Conservation (phyloP, 2,888 invertebrate species). For the Protodeltote pygarga region DNA sequence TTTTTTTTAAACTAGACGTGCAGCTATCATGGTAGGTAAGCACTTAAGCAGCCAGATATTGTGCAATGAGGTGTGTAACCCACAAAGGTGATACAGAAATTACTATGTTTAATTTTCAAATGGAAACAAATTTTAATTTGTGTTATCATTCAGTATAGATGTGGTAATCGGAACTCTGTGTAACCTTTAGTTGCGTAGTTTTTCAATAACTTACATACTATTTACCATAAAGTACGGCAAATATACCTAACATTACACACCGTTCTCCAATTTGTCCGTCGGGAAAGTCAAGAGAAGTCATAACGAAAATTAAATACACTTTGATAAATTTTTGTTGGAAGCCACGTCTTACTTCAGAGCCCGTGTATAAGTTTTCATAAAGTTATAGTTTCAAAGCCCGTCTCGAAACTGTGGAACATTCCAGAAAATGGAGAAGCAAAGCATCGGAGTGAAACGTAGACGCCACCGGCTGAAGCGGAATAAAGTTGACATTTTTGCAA, state of each 20-base stretch:
- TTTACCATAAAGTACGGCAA: conserved; percentile 11
- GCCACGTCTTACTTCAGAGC: conserved; percentile 81
- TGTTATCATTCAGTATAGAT: too few species aligned
- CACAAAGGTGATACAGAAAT: too few species aligned
- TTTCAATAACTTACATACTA: conserved; percentile 1
- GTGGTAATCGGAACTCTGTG: too few species aligned
- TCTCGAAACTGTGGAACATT: conserved; percentile 82
- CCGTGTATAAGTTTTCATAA: conserved; percentile 82
- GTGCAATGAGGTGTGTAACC: too few species aligned
- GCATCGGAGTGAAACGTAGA: conserved; percentile 81
- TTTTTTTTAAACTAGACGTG: too few species aligned
- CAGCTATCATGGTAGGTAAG: too few species aligned
- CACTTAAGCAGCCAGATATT: too few species aligned
- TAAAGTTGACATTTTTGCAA: conserved; percentile 87
- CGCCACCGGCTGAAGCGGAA: conserved; percentile 82
- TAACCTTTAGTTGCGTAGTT: neutral
- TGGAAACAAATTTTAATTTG: too few species aligned
- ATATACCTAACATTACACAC: conserved; percentile 10
- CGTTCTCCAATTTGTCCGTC: conserved; percentile 40
- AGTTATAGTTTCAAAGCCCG: conserved; percentile 86
- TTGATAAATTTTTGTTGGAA: conserved; percentile 83
- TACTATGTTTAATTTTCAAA: too few species aligned
- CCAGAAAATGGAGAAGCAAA: conserved; percentile 84
- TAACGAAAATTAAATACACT: conserved; percentile 86
- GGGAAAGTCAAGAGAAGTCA: conserved; percentile 69